Percentiles rank a stretch among this genome's conserved stretches.
Evolutionary conservation across 2,797 vertebrate genomes (phyloP).

Genomic region (Octomys mimax): DNA sequence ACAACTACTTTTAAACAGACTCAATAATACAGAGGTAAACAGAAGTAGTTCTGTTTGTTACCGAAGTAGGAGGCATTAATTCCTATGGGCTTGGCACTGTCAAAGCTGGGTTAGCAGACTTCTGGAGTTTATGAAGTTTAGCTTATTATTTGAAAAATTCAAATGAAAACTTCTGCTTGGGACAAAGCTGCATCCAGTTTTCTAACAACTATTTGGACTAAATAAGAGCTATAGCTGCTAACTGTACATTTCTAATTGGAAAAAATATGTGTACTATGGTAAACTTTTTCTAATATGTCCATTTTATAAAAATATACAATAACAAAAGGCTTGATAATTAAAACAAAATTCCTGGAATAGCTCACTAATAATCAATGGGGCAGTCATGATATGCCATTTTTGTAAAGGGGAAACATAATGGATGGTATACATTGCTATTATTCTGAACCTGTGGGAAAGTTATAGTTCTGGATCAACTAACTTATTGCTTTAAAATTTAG

Average conservation of each 20-base stretch:
- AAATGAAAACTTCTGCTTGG: constrained; percentile 45
- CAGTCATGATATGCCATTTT: constrained; percentile 24
- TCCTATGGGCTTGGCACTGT: background rate
- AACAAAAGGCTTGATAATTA: constrained; percentile 4
- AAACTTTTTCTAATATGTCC: constrained; percentile 23
- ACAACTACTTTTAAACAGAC: constrained; percentile 29
- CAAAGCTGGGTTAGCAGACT: background rate
- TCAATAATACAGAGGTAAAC: background rate
- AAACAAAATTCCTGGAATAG: background rate
- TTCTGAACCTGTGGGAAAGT: background rate
- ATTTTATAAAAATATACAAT: background rate
- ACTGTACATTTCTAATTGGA: constrained; percentile 15
- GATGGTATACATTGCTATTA: background rate
- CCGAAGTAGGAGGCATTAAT: background rate
- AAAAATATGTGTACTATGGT: background rate
- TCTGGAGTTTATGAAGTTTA: background rate
- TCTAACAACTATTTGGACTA: background rate
- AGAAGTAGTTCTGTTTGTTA: background rate
- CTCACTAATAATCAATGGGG: background rate
- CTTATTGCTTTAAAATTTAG: constrained; percentile 48
- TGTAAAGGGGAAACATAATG: constrained; percentile 4
- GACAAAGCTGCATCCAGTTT: background rate
- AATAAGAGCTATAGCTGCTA: background rate
- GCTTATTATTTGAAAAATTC: constrained; percentile 31
- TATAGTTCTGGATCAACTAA: background rate